Evolutionary conservation across 2,888 invertebrate species (phyloP).

Genomic region (Subacronicta megacephala): DNA sequence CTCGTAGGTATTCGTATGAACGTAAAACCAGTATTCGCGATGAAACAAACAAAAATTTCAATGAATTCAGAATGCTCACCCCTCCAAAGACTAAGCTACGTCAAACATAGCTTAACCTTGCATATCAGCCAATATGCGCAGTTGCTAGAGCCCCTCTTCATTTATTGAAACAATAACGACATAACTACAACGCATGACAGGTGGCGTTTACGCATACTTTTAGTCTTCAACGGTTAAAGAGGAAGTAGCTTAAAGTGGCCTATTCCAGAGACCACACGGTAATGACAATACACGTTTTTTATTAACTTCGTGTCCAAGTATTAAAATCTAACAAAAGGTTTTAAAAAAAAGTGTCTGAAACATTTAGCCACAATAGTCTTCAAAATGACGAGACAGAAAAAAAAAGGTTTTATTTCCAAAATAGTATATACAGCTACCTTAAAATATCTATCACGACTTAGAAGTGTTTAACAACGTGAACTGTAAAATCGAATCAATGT

Average conservation of each 20-base stretch:
- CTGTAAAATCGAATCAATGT: slow-evolving; percentile 54
- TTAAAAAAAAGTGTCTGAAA: slow-evolving; percentile 14
- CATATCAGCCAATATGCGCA: not conserved
- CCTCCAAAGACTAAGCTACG: not conserved
- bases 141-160: not conserved
- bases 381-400: slow-evolving; percentile 35
- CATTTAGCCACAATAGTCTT: slow-evolving; percentile 31
- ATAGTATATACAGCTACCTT: slow-evolving; percentile 39
- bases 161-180: not conserved
- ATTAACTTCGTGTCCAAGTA: slow-evolving; percentile 32
- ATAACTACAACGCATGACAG: slow-evolving; percentile 5
- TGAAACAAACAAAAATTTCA: not conserved
- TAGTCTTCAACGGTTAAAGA: slow-evolving; percentile 6
- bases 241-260: slow-evolving; percentile 7
- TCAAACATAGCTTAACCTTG: not conserved
- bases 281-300: slow-evolving; percentile 30
- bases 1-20: too few relatives aligned
- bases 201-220: slow-evolving; percentile 9
- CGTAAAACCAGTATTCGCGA: too few relatives aligned
- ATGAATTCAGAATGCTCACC: not conserved
- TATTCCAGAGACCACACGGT: slow-evolving; percentile 8
- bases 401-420: slow-evolving; percentile 40
- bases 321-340: slow-evolving; percentile 33
- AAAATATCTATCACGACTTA: slow-evolving; percentile 52
- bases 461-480: slow-evolving; percentile 37